Evolutionary conservation across 2,797 vertebrate species (phyloP).

Genomic region (Microtus obscurus): DNA sequence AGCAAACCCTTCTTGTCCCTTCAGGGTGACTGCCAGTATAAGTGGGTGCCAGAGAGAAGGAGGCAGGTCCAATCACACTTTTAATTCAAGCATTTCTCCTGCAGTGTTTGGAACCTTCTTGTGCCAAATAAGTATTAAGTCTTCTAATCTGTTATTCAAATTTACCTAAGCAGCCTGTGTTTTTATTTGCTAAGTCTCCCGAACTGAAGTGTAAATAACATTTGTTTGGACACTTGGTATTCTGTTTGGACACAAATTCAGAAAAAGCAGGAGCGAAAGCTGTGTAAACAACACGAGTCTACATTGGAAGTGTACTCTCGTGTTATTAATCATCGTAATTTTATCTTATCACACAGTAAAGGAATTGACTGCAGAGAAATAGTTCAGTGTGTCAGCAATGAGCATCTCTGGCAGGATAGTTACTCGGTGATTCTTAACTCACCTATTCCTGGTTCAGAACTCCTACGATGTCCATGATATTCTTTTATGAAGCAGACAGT

Average conservation of each 20-base stretch:
- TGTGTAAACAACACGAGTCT: not conserved
- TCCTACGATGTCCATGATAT: not conserved
- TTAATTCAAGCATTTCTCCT: not conserved
- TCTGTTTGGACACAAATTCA: not conserved
- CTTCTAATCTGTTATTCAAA: not conserved
- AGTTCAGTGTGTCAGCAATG: not conserved
- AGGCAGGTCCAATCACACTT: not conserved
- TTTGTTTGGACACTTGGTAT: constrained; percentile 22
- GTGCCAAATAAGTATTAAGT: not conserved
- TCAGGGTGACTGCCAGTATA: not conserved
- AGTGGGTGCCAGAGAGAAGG: not conserved
- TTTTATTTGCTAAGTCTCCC: not conserved
- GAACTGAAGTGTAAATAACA: not conserved
- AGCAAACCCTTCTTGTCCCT: not conserved
- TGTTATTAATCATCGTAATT: not conserved
- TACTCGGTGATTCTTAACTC: not conserved
- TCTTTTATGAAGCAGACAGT: not conserved
- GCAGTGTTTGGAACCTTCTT: not conserved
- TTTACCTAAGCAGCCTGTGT: not conserved
- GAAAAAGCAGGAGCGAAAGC: not conserved
- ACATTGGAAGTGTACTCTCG: too few relatives aligned
- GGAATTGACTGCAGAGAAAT: not conserved
- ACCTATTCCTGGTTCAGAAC: not conserved
- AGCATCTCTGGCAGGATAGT: not conserved
- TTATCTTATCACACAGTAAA: not conserved